Percentiles rank a stretch among this genome's conserved stretches.
These are phyloP conservation scores for Lepus townsendii DNA, from an alignment of 2,797 vertebrate genomes.

Conservation along the genomic window DNA sequence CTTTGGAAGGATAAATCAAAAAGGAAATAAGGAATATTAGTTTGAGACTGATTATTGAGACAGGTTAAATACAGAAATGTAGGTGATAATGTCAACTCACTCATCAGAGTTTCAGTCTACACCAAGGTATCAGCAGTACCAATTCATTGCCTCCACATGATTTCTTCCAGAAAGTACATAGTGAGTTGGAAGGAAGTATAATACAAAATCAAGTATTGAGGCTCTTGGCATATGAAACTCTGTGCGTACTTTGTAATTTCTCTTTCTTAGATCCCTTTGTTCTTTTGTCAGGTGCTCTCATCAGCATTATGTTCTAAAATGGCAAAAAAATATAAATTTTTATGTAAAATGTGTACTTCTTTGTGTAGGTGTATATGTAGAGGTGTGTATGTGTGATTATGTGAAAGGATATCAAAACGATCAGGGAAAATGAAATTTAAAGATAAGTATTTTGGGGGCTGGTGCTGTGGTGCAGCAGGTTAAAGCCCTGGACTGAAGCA, in stretches of 20 bases:
- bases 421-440: no score
- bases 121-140: background rate
- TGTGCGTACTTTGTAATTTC: background rate
- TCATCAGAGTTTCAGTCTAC: background rate
- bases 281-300: background rate
- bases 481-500: no score
- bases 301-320: background rate
- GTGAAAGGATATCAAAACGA: no score
- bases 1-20: background rate
- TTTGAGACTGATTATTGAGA: background rate
- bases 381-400: background rate
- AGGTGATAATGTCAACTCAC: background rate
- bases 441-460: no score
- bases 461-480: no score
- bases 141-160: rapidly evolving
- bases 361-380: no score
- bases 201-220: background rate
- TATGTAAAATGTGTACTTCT: background rate
- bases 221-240: background rate
- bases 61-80: background rate
- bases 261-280: background rate
- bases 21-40: background rate
- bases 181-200: background rate
- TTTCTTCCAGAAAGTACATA: background rate
- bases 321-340: background rate